These are phyloP conservation scores for Sinonovacula constricta DNA, from an alignment of 1,140 invertebrate species.

Conservation along the genomic window DNA sequence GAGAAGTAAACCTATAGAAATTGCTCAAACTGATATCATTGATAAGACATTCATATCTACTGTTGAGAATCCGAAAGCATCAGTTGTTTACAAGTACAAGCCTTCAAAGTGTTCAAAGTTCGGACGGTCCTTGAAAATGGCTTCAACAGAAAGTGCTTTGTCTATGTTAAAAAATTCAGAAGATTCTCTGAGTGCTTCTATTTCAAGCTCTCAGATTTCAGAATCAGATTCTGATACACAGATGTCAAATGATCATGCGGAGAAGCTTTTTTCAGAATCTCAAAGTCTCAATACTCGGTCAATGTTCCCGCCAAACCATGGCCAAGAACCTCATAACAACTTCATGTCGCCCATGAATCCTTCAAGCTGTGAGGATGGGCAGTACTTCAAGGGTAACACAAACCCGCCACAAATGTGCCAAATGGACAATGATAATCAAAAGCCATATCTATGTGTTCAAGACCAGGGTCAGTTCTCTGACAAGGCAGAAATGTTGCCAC, in stretches of 20 bases:
- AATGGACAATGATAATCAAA: slow-evolving; percentile 51
- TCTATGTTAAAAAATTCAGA: slow-evolving; percentile 44
- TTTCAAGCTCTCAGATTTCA: slow-evolving; percentile 45
- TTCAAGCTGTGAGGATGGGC: slow-evolving; percentile 34
- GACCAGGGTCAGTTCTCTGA: slow-evolving; percentile 35
- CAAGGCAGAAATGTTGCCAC: slow-evolving; percentile 42
- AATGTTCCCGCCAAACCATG: neutral
- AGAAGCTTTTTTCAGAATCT: slow-evolving; percentile 46
- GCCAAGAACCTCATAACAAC: neutral
- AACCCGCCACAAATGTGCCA: slow-evolving; percentile 47
- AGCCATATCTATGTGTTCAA: slow-evolving; percentile 48
- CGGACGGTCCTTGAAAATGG: slow-evolving; percentile 17
- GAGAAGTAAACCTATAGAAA: too few relatives aligned
- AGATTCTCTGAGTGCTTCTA: slow-evolving; percentile 46
- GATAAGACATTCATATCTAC: too few relatives aligned
- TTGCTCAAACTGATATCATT: too few relatives aligned
- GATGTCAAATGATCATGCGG: slow-evolving; percentile 41
- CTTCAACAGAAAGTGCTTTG: slow-evolving; percentile 45
- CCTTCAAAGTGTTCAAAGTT: neutral
- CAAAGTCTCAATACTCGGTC: slow-evolving; percentile 43
- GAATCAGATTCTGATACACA: slow-evolving; percentile 47
- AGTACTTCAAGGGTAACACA: slow-evolving; percentile 35
- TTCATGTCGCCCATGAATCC: neutral
- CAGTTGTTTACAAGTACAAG: neutral
- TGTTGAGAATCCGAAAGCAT: neutral